These are phyloP conservation scores for Phoeniculus purpureus DNA, from an alignment of 2,797 vertebrate species.

Conservation along the genomic window DNA sequence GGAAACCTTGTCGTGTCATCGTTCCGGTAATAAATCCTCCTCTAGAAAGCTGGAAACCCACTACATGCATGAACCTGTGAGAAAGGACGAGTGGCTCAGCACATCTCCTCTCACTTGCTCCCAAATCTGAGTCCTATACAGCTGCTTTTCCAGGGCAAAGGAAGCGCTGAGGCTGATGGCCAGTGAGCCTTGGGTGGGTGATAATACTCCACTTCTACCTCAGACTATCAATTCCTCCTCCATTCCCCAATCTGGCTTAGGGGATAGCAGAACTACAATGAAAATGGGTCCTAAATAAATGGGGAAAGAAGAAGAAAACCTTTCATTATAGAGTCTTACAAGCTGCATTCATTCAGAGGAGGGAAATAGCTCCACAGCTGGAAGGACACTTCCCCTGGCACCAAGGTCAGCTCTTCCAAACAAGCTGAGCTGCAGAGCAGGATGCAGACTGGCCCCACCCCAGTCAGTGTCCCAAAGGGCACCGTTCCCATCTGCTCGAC, in stretches of 20 bases:
- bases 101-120: background rate
- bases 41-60: background rate
- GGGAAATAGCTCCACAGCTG: background rate
- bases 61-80: background rate
- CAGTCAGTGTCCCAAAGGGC: accelerated
- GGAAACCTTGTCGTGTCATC: background rate
- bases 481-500: background rate
- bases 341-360: background rate
- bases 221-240: background rate
- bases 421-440: background rate
- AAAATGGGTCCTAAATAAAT: background rate
- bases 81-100: background rate
- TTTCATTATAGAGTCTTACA: background rate
- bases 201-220: background rate
- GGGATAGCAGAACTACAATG: background rate
- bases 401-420: background rate
- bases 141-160: background rate
- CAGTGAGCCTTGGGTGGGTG: background rate
- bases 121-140: background rate
- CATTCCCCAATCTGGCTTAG: background rate
- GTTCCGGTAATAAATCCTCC: background rate
- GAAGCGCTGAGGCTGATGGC: background rate
- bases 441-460: background rate
- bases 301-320: conserved; percentile 1
- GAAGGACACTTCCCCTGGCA: background rate